Percentiles rank a stretch among this genome's conserved stretches.
Evolutionary conservation across 2,888 invertebrate genomes (phyloP).

Genomic region (Cryptocheilus praepositus): DNA sequence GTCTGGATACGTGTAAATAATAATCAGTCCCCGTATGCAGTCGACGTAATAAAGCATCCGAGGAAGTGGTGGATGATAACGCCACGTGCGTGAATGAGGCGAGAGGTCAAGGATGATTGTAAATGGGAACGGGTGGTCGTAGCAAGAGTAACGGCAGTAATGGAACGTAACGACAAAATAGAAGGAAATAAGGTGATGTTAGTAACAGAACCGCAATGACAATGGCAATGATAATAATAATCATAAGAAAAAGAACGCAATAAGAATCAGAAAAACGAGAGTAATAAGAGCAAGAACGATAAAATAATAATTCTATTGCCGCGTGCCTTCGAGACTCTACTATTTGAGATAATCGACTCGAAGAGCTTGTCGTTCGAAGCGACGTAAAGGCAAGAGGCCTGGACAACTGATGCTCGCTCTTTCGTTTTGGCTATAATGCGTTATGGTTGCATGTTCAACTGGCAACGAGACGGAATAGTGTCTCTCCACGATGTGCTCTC

Average conservation of each 20-base stretch:
- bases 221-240: background rate
- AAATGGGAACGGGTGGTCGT: no score
- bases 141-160: no score
- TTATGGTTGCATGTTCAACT: slow-evolving; percentile 48
- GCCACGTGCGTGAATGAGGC: no score
- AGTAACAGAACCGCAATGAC: background rate
- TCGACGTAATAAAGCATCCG: no score
- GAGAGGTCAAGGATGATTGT: no score
- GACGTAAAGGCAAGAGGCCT: slow-evolving; percentile 41
- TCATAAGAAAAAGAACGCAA: background rate
- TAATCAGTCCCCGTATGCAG: no score
- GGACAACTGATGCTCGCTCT: slow-evolving; percentile 49
- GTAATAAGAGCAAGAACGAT: slow-evolving; percentile 8
- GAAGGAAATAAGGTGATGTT: background rate
- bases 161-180: slow-evolving; percentile 10
- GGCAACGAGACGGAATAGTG: slow-evolving; percentile 33
- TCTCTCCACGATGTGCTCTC: slow-evolving; percentile 36
- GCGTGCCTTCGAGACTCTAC: slow-evolving; percentile 57
- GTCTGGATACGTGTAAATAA: no score
- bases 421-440: slow-evolving; percentile 19
- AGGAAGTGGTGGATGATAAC: no score
- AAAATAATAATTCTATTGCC: slow-evolving; percentile 33
- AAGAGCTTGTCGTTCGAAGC: slow-evolving; percentile 37
- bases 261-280: slow-evolving; percentile 5
- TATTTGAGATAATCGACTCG: slow-evolving; percentile 19